A percentile compares a stretch with the other conserved stretches of the same genome.
Evolutionary conservation across 2,888 invertebrate genomes (phyloP).

Genomic region (Mythimna albipuncta): DNA sequence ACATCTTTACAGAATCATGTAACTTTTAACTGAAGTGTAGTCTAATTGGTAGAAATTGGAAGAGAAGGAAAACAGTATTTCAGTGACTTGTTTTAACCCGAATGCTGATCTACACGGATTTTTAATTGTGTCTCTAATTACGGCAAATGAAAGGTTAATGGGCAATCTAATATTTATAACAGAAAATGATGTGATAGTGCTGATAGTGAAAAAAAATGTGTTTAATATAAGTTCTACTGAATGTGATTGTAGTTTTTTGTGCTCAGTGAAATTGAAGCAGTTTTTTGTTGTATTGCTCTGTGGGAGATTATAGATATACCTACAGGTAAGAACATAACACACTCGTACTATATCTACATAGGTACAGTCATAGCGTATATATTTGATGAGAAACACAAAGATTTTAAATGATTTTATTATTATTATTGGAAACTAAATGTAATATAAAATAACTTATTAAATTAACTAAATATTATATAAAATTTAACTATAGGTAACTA

Average conservation of each 20-base stretch:
- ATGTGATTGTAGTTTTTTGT: not conserved
- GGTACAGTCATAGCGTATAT: not conserved
- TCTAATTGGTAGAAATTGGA: not conserved
- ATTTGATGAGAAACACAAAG: not conserved
- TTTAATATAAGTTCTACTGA: too few relatives aligned
- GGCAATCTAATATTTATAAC: not conserved
- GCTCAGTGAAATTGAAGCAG: not conserved
- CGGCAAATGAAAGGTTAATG: not conserved
- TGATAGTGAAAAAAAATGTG: slow-evolving; percentile 13
- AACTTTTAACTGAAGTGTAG: not conserved
- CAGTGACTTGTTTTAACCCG: not conserved
- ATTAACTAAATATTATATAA: too few relatives aligned
- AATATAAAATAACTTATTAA: too few relatives aligned
- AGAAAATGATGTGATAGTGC: not conserved
- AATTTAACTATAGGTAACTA: too few relatives aligned
- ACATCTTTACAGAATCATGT: slow-evolving; percentile 27
- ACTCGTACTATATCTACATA: not conserved
- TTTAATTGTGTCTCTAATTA: too few relatives aligned
- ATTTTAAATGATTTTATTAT: too few relatives aligned
- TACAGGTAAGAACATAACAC: slow-evolving; percentile 10
- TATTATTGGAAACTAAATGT: too few relatives aligned
- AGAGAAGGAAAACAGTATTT: not conserved
- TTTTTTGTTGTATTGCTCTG: too few relatives aligned
- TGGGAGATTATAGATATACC: not conserved
- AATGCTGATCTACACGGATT: too few relatives aligned